phyloP scores from a whole-genome alignment of 2,113 vertebrate species.

The Gulo gulo region DNA sequence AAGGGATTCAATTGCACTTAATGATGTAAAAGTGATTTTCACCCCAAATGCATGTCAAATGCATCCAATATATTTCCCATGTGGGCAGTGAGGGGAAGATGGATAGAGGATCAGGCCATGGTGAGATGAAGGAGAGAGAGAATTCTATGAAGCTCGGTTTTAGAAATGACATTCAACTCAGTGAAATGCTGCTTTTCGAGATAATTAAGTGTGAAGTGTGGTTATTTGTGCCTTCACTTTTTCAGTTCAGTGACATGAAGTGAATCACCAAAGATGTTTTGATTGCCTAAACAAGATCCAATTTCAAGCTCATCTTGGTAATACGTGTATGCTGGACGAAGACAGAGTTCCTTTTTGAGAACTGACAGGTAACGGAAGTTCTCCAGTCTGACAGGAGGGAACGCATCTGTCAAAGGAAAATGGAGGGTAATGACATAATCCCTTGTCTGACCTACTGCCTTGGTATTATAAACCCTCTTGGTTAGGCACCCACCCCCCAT shows the following conservation, averaged over 20 bases:
- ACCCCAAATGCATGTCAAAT: not conserved
- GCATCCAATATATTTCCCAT: not conserved
- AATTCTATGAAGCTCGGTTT: not conserved
- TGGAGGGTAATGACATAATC: not conserved
- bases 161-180: conserved; percentile 34
- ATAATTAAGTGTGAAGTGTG: conserved; percentile 47
- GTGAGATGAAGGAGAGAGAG: not conserved
- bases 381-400: not conserved
- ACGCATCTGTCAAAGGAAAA: not conserved
- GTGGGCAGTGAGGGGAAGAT: not conserved
- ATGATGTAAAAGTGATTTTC: not conserved
- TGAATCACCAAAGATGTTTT: conserved; percentile 72
- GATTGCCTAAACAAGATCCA: conserved; percentile 68
- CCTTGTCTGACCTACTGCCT: not conserved
- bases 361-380: not conserved
- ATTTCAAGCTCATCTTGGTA: conserved; percentile 57
- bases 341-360: not conserved
- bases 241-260: conserved; percentile 46
- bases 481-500: not conserved
- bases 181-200: not conserved
- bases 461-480: not conserved
- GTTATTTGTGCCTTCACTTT: conserved; percentile 58
- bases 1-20: not conserved
- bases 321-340: conserved; percentile 33
- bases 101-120: not conserved